phyloP scores from a whole-genome alignment of 2,113 vertebrate genomes.

The Heptranchias perlo region DNA sequence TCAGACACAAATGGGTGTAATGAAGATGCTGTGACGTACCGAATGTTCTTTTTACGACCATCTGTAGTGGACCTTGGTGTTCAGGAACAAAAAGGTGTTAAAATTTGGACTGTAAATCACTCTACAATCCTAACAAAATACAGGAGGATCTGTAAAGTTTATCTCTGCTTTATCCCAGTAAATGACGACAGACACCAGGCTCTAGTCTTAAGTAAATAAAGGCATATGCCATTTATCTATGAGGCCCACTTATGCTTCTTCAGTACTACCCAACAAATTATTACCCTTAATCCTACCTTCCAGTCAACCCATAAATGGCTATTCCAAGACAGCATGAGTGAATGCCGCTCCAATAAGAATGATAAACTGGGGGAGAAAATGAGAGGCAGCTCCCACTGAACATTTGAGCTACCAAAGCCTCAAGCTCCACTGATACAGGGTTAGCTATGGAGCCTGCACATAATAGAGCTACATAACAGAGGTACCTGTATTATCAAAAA shows the following conservation, averaged over 20 bases:
- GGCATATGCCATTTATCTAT: not conserved
- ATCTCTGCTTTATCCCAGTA: not conserved
- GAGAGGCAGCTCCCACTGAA: not conserved
- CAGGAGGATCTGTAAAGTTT: not conserved
- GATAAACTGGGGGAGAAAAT: not conserved
- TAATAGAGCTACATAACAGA: too few species aligned
- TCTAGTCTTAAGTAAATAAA: not conserved
- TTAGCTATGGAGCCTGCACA: too few species aligned
- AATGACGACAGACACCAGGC: not conserved
- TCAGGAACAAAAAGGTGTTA: not conserved
- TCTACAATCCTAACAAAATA: not conserved
- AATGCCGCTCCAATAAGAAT: not conserved
- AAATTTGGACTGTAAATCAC: not conserved
- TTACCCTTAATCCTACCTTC: not conserved
- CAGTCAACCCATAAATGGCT: not conserved
- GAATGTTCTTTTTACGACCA: too few species aligned
- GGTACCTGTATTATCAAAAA: not conserved
- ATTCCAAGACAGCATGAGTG: not conserved
- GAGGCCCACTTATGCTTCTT: not conserved
- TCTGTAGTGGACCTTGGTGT: not conserved
- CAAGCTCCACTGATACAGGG: too few species aligned
- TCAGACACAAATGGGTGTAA: too few species aligned
- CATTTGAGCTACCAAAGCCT: too few species aligned
- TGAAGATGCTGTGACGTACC: too few species aligned
- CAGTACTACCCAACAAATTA: not conserved